These are phyloP conservation scores for Crax fasciolata DNA, from an alignment of 2,797 vertebrate species.

Conservation along the genomic window DNA sequence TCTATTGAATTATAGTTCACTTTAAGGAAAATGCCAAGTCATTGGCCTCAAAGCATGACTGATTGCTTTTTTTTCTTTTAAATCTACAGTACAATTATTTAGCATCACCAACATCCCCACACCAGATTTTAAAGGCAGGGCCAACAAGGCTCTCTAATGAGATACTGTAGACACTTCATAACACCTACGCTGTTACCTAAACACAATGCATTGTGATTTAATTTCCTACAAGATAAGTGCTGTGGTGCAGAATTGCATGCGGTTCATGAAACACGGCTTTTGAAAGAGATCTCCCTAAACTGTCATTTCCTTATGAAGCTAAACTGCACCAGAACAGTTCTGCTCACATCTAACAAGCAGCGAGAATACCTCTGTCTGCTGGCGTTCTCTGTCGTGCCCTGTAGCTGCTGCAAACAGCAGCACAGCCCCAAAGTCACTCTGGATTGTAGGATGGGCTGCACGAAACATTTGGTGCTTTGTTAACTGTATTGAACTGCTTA, in stretches of 20 bases:
- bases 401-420: neutral
- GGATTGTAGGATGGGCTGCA: neutral
- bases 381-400: neutral
- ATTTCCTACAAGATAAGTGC: neutral
- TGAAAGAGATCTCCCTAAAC: neutral
- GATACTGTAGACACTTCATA: neutral
- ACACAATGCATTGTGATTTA: neutral
- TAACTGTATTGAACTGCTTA: neutral
- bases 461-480: neutral
- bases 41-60: neutral
- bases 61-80: neutral
- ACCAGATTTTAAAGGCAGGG: neutral
- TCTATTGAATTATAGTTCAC: neutral
- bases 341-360: neutral
- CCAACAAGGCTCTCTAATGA: too few relatives aligned
- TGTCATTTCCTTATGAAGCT: neutral
- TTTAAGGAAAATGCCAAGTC: neutral
- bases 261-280: neutral
- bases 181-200: neutral
- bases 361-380: neutral
- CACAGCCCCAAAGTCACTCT: neutral
- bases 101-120: neutral
- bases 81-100: neutral
- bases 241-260: neutral
- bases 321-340: neutral